Percentiles rank a stretch among this genome's conserved stretches.
Evolutionary conservation across 2,797 vertebrate genomes (phyloP).

Genomic region (Gambusia yucatana): DNA sequence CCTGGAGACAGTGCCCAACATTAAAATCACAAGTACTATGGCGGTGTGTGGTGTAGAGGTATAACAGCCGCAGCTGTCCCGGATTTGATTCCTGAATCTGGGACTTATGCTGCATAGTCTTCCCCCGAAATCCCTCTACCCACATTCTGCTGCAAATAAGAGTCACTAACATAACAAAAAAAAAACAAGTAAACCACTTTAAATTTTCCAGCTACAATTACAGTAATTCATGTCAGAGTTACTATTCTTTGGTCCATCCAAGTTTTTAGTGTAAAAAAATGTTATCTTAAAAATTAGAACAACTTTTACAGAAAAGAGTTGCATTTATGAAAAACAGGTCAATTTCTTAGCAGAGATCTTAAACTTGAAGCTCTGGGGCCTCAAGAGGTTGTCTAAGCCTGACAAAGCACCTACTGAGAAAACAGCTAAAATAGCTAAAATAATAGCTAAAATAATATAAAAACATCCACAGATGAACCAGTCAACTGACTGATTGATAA

Average conservation of each 20-base stretch:
- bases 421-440: neutral
- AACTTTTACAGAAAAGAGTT: neutral
- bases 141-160: neutral
- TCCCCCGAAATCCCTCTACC: neutral
- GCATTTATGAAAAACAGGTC: neutral
- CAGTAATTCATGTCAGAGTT: neutral
- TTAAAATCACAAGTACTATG: neutral
- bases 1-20: constrained; percentile 65
- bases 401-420: neutral
- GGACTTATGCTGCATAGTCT: neutral
- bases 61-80: neutral
- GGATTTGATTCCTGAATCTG: neutral
- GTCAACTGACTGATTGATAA: neutral
- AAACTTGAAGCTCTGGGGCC: neutral
- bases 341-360: neutral
- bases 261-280: neutral
- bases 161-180: neutral
- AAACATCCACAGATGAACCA: neutral
- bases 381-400: neutral
- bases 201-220: neutral
- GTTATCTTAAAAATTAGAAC: neutral
- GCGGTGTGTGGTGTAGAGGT: neutral
- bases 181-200: neutral
- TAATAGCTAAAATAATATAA: neutral
- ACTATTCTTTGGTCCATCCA: neutral